phyloP scores from a whole-genome alignment of 2,888 invertebrate species.

The Entomobrya multifasciata region DNA sequence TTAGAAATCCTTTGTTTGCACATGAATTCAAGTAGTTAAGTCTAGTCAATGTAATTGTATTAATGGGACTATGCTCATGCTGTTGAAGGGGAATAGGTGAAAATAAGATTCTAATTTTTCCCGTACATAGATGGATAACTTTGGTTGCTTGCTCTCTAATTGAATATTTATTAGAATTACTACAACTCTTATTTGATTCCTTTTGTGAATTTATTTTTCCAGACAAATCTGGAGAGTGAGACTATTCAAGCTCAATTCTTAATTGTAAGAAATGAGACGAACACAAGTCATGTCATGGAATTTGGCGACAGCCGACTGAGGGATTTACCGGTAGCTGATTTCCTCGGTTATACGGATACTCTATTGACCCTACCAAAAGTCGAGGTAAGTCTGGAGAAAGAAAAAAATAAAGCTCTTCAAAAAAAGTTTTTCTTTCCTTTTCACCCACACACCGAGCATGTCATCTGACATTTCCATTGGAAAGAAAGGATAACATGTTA shows the following conservation, averaged over 20 bases:
- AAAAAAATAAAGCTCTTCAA: neutral
- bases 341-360: slow-evolving; percentile 79
- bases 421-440: too few relatives aligned
- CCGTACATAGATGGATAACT: neutral
- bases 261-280: slow-evolving; percentile 83
- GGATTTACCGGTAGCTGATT: slow-evolving; percentile 80
- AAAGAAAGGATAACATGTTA: too few relatives aligned
- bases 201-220: too few relatives aligned
- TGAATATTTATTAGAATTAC: slow-evolving; percentile 50
- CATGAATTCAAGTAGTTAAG: neutral
- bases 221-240: slow-evolving; percentile 83
- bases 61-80: neutral
- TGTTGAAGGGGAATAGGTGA: neutral
- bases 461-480: neutral
- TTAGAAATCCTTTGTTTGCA: slow-evolving; percentile 46
- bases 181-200: neutral
- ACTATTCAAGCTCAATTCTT: slow-evolving; percentile 83
- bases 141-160: too few relatives aligned
- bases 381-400: too few relatives aligned
- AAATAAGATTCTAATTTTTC: neutral
- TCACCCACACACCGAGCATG: too few relatives aligned
- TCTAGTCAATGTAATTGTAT: slow-evolving; percentile 12
- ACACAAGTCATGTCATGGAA: slow-evolving; percentile 84
- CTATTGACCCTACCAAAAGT: slow-evolving; percentile 65
- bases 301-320: slow-evolving; percentile 83